Conservation (phyloP, 2,797 vertebrate genomes). For the Enoplosus armatus region DNA sequence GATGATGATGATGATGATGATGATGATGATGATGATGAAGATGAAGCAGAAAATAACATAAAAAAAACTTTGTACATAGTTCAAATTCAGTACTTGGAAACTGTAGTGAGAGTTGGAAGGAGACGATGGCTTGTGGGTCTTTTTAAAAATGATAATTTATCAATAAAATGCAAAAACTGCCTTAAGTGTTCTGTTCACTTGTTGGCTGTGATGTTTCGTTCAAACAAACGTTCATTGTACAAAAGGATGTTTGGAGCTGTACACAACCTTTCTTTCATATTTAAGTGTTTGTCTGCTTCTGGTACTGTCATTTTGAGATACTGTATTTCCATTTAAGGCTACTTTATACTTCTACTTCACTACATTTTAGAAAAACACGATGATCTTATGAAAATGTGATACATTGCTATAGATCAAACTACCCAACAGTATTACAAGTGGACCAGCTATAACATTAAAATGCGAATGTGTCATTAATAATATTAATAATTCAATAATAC, state of each 20-base stretch:
- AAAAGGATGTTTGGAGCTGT: neutral
- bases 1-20: slow-evolving; percentile 64
- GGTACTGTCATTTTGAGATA: neutral
- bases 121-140: slow-evolving; percentile 79
- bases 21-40: slow-evolving; percentile 57
- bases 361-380: neutral
- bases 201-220: neutral
- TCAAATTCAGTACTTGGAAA: slow-evolving; percentile 78
- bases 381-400: neutral
- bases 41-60: slow-evolving; percentile 59
- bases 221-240: neutral
- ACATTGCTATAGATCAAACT: neutral
- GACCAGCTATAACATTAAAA: neutral
- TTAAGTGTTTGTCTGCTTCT: neutral
- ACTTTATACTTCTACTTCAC: slow-evolving; percentile 7
- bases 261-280: neutral
- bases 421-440: neutral
- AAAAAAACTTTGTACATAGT: slow-evolving; percentile 82
- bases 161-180: slow-evolving; percentile 85
- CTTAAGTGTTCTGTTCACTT: slow-evolving; percentile 15
- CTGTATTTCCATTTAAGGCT: neutral
- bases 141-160: slow-evolving; percentile 90
- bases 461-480: neutral
- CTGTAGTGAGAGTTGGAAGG: slow-evolving; percentile 75
- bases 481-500: neutral